These are phyloP conservation scores for Ailuropoda melanoleuca DNA, from an alignment of 2,113 vertebrate genomes.

Conservation along the genomic window DNA sequence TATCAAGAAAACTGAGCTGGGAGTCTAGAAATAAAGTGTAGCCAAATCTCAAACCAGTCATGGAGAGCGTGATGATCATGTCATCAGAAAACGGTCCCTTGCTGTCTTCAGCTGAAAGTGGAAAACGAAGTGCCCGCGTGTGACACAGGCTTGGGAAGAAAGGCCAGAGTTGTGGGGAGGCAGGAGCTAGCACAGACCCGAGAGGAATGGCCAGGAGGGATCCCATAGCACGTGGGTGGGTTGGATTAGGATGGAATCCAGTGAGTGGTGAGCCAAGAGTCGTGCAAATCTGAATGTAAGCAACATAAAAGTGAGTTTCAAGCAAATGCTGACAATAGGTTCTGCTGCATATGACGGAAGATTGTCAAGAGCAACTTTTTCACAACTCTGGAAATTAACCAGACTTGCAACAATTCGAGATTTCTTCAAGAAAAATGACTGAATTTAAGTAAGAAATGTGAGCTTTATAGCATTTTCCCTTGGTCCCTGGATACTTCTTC, in stretches of 20 bases:
- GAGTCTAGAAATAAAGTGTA: background rate
- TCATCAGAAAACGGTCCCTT: background rate
- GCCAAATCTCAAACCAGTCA: background rate
- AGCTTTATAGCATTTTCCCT: background rate
- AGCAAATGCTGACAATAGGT: background rate
- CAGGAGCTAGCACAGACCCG: background rate
- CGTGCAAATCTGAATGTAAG: background rate
- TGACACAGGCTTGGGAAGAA: background rate
- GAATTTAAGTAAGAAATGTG: background rate
- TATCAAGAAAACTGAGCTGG: background rate
- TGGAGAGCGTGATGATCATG: background rate
- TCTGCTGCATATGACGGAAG: background rate
- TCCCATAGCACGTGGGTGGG: background rate
- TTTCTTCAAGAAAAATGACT: background rate
- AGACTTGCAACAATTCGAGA: background rate
- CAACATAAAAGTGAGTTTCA: background rate
- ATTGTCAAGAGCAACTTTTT: background rate
- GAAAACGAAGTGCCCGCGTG: background rate
- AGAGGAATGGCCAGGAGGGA: background rate
- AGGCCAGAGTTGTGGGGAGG: background rate
- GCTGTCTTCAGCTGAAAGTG: background rate
- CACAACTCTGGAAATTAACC: background rate
- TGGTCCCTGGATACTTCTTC: background rate
- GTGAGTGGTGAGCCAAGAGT: too few species aligned
- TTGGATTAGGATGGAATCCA: background rate